Base-by-base conservation (phyloP, 2,888 invertebrate species). In the Drosophila melanosoma region DNA sequence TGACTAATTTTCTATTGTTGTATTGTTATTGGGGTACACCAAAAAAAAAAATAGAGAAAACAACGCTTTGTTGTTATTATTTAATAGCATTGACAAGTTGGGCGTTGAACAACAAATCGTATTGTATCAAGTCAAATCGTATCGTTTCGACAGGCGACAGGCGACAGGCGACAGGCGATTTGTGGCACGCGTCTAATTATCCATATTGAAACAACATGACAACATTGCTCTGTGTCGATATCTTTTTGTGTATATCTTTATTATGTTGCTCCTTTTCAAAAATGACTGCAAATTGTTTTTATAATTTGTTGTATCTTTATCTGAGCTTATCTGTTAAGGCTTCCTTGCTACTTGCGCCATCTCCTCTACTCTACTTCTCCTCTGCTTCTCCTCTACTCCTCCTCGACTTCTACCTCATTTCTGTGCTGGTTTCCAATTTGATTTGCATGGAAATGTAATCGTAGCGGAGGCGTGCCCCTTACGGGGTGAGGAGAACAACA, bases 381-480 rank as follows among this genome's bases (percentile, higher is more conserved):
- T n/a, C 29, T 29, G 0, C 29, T 12, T 48, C 35, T n/a, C n/a
- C n/a, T n/a, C 29, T 29, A 5, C 29, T n/a, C 54, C 49, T 32
- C 33, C 23, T n/a, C 59, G 49, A 7, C 15, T 15, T 48, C 29
- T 29, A 29, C 29, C 29, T 5, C 29, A 29, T 29, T 29, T 29
- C 29, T 73, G 69, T 73, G 78, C 75, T 62, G 74, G 74, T 67
- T 78, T 81, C 76, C 83, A 89, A 89, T 87, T 87, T 89, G 89
- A 87, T 89, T 87, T 87, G 90, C 90, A 87, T 87, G 86, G 76
- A 87, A 87, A 87, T 87, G 87, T 89, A 83, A 88, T 86, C 79
- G 87, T 75, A 48, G 56, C 20, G 67, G 48, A 53, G 59, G 61
- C 62, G 69, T 69, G 42, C 29, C 72, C 15, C 48, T 26, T 40